These are phyloP conservation scores for Ecliptopera silaceata DNA, from an alignment of 2,888 invertebrate species.

Conservation along the genomic window DNA sequence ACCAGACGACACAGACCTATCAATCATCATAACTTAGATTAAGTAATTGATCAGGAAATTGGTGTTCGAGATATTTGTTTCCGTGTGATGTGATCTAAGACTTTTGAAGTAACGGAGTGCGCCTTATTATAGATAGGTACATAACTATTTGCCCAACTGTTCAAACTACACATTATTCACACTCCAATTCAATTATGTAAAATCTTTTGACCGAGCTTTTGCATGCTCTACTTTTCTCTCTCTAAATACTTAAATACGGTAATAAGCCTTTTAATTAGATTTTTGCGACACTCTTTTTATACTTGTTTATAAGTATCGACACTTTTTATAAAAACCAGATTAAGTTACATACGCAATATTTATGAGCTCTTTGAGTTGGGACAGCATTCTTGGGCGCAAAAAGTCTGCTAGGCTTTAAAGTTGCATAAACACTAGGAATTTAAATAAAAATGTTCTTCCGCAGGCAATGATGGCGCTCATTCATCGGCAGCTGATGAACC, in stretches of 20 bases:
- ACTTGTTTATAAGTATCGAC: conserved; percentile 19
- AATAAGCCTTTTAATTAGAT: conserved; percentile 20
- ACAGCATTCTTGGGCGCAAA: conserved; percentile 29
- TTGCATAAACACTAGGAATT: background rate
- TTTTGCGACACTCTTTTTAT: conserved; percentile 18
- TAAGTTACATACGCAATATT: background rate
- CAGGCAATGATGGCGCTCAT: background rate
- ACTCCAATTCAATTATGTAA: background rate
- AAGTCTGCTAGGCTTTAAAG: conserved; percentile 16
- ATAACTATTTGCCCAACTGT: background rate
- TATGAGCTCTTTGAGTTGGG: conserved; percentile 18
- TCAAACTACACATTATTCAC: background rate
- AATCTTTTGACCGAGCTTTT: conserved; percentile 5
- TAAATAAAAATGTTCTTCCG: conserved; percentile 15
- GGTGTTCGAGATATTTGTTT: background rate
- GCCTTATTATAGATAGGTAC: background rate
- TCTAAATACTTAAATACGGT: background rate
- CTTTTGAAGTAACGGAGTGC: background rate
- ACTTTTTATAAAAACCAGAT: conserved; percentile 23
- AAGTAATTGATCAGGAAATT: conserved; percentile 11
- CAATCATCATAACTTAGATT: conserved; percentile 34
- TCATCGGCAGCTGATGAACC: background rate
- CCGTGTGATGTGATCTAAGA: background rate
- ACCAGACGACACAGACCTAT: conserved; percentile 23
- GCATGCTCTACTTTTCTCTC: background rate